Conservation (phyloP, 2,888 invertebrate species). For the Tinea pellionella region DNA sequence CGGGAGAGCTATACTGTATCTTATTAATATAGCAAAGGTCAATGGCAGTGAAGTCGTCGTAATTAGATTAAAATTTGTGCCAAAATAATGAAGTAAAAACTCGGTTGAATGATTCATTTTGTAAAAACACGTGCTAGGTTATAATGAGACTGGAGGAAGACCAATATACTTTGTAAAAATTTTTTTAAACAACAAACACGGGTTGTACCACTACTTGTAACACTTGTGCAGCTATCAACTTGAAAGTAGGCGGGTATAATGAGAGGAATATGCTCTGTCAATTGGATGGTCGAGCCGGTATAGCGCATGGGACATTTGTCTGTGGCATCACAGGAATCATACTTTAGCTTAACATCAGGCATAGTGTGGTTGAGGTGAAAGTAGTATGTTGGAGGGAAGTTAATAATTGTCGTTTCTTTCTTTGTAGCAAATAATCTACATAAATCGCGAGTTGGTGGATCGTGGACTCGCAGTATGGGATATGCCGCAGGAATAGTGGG, state of each 20-base stretch:
- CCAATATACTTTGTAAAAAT: background rate
- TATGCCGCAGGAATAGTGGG: constrained; percentile 60
- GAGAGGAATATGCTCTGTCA: too few relatives aligned
- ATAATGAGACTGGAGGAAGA: background rate
- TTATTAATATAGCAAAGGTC: background rate
- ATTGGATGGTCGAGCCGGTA: too few relatives aligned
- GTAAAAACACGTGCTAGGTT: background rate
- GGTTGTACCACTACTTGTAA: too few relatives aligned
- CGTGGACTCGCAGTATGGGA: constrained; percentile 85
- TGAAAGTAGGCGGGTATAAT: too few relatives aligned
- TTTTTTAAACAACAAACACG: too few relatives aligned
- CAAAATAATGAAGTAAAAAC: background rate
- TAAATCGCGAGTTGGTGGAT: constrained; percentile 88
- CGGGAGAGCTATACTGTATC: background rate
- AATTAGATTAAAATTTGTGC: background rate
- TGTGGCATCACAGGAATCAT: too few relatives aligned
- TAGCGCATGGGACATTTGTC: too few relatives aligned
- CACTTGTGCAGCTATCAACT: too few relatives aligned
- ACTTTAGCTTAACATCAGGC: too few relatives aligned
- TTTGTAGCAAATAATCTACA: constrained; percentile 81
- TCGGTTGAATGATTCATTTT: background rate
- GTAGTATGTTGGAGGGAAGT: too few relatives aligned
- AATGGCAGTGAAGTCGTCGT: background rate
- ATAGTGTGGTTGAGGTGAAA: too few relatives aligned
- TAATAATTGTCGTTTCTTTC: constrained; percentile 17